Percentiles rank a stretch among this genome's conserved stretches.
Evolutionary conservation across 2,888 invertebrate genomes (phyloP).

Genomic region (Hanleya hanleyi): DNA sequence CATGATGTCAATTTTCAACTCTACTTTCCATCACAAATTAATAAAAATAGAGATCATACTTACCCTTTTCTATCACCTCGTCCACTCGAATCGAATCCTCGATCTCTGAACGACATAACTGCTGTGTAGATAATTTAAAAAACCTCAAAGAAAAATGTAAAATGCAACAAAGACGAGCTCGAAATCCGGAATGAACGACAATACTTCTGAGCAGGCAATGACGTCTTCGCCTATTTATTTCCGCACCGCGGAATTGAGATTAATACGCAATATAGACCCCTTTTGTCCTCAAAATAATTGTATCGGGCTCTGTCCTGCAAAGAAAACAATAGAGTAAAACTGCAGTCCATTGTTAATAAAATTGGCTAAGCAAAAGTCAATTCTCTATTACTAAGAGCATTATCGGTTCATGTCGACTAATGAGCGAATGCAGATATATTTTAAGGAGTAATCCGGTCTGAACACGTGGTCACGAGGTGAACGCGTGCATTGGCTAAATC

Average conservation of each 20-base stretch:
- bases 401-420: background rate
- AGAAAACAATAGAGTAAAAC: too few relatives aligned
- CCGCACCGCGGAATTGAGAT: background rate
- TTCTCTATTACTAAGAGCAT: too few relatives aligned
- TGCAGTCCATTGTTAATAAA: too few relatives aligned
- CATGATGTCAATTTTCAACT: too few relatives aligned
- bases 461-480: conserved; percentile 11
- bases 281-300: too few relatives aligned
- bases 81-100: conserved; percentile 57
- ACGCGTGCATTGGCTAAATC: background rate
- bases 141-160: background rate
- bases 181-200: background rate
- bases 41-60: too few relatives aligned
- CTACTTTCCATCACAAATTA: too few relatives aligned
- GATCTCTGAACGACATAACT: conserved; percentile 61
- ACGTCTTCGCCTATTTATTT: background rate
- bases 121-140: background rate
- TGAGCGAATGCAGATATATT: background rate
- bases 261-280: background rate
- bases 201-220: background rate
- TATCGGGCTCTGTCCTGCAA: too few relatives aligned
- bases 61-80: conserved; percentile 59
- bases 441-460: background rate
- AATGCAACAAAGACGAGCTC: background rate
- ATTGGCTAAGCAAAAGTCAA: too few relatives aligned